Percentiles rank a stretch among this genome's conserved stretches.
phyloP scores from a whole-genome alignment of 2,113 vertebrate species.

The Misgurnus mizolepis region DNA sequence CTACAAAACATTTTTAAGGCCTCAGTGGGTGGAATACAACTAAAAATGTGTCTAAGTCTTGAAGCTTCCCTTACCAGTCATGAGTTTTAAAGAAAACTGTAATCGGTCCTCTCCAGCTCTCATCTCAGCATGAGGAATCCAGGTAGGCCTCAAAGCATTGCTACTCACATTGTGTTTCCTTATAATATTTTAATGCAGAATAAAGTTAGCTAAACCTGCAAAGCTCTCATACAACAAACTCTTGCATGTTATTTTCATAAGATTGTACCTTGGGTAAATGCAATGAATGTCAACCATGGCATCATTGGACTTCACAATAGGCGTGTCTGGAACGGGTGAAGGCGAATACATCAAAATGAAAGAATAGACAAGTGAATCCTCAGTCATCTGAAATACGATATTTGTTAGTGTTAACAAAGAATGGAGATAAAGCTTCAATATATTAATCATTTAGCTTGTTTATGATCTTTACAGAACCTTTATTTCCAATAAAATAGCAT shows the following conservation, averaged over 20 bases:
- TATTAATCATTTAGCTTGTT: neutral
- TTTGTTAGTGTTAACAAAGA: neutral
- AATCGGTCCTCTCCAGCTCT: constrained; percentile 38
- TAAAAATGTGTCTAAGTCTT: neutral
- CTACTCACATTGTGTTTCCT: constrained; percentile 66
- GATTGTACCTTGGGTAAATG: constrained; percentile 64
- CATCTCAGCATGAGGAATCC: constrained; percentile 44
- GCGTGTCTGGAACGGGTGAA: constrained; percentile 55
- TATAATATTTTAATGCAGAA: neutral
- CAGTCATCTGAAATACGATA: constrained; percentile 58
- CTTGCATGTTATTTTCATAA: neutral
- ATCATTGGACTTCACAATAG: constrained; percentile 63
- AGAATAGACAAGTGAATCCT: constrained; percentile 63
- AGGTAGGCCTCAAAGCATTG: constrained; percentile 53
- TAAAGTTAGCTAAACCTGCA: too few species aligned
- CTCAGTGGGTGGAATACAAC: neutral
- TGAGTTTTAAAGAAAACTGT: constrained; percentile 64
- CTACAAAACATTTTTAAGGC: neutral
- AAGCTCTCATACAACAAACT: neutral
- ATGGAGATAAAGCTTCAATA: neutral
- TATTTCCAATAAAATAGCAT: too few species aligned
- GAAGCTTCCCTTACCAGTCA: constrained; percentile 41
- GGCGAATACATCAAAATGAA: constrained; percentile 65
- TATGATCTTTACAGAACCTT: too few species aligned
- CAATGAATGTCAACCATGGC: constrained; percentile 61